These are phyloP conservation scores for Coelopa frigida DNA, from an alignment of 1,140 invertebrate species.

Conservation along the genomic window DNA sequence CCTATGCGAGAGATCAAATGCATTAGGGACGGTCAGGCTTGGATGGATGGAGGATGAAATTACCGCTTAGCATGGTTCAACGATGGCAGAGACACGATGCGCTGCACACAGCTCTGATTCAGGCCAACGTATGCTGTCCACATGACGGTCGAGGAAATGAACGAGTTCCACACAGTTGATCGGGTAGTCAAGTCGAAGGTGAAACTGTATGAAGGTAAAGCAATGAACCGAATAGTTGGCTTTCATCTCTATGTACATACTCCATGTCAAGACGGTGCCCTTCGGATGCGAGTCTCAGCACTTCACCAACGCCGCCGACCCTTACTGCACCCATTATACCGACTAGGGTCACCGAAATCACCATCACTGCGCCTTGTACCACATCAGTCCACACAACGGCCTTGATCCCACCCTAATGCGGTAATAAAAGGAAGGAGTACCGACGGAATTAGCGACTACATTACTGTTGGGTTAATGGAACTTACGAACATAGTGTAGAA, in stretches of 20 bases:
- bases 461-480: constrained; percentile 11
- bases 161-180: constrained; percentile 28
- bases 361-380: constrained; percentile 71
- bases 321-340: constrained; percentile 57
- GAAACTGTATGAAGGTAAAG: constrained; percentile 16
- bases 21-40: neutral
- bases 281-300: constrained; percentile 53
- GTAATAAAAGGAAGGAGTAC: neutral
- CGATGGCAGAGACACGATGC: constrained; percentile 33
- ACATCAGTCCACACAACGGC: constrained; percentile 85
- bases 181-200: constrained; percentile 24
- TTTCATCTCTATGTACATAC: constrained; percentile 48
- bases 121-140: constrained; percentile 33
- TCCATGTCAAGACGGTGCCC: constrained; percentile 55
- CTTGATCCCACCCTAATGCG: constrained; percentile 68
- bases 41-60: neutral
- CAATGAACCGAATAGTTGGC: too few relatives aligned
- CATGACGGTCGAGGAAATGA: constrained; percentile 12
- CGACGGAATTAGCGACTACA: neutral
- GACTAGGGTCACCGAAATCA: constrained; percentile 61
- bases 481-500: constrained; percentile 77
- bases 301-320: constrained; percentile 58
- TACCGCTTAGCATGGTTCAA: constrained; percentile 28
- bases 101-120: constrained; percentile 38
- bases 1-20: constrained; percentile 25